A percentile compares a stretch with the other conserved stretches of the same genome.
Evolutionary conservation across 2,113 vertebrate genomes (phyloP).

Genomic region (Azemiops feae): DNA sequence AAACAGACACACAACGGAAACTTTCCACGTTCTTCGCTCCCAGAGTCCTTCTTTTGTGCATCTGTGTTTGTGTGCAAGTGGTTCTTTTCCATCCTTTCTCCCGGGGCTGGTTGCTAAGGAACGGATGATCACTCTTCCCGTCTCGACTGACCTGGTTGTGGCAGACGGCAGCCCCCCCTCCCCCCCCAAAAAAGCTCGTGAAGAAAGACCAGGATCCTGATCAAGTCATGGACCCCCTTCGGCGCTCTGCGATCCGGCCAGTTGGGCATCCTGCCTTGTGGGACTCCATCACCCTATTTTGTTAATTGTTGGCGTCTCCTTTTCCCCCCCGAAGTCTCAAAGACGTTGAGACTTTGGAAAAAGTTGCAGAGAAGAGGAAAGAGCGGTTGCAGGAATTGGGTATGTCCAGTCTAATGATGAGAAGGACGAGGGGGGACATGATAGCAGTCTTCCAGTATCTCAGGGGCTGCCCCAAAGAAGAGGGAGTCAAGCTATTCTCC

Average conservation of each 20-base stretch:
- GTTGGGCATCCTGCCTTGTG: not conserved
- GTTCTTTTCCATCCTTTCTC: conserved; percentile 72
- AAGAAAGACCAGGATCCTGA: conserved; percentile 51
- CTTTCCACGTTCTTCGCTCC: conserved; percentile 65
- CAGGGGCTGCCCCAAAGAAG: no score
- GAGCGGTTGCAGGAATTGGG: no score
- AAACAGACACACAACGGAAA: conserved; percentile 51
- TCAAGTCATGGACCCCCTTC: conserved; percentile 59
- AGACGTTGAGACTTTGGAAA: no score
- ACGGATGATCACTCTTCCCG: conserved; percentile 72
- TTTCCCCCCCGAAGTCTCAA: not conserved
- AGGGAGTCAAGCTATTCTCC: no score
- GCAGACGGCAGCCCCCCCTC: conserved; percentile 71
- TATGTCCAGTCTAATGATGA: accelerated
- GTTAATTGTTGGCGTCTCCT: not conserved
- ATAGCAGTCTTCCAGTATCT: no score
- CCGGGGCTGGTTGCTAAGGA: conserved; percentile 78
- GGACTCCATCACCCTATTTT: no score
- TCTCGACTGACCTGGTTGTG: conserved; percentile 75
- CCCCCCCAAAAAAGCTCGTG: conserved; percentile 32
- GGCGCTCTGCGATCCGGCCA: conserved; percentile 37
- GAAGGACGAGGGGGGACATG: no score
- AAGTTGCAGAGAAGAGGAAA: no score
- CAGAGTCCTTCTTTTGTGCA: conserved; percentile 43
- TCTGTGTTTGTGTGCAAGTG: conserved; percentile 6